These are phyloP conservation scores for Steinernema scapterisci DNA, from an alignment of 2,888 invertebrate genomes.

Conservation along the genomic window DNA sequence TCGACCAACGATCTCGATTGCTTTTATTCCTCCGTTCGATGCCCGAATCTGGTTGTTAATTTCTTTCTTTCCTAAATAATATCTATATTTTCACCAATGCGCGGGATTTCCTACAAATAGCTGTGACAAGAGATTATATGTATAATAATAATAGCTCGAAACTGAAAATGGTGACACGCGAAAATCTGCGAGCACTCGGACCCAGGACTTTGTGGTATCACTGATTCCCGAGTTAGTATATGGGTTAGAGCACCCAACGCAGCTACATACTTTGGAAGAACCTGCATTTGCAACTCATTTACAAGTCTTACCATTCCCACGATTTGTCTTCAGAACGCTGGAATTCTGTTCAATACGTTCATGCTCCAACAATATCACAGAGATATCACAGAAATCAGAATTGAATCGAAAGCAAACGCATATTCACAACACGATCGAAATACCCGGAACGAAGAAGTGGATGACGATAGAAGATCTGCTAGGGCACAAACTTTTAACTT, in stretches of 20 bases:
- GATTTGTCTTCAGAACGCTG: too few species aligned
- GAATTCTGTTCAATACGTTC: not conserved
- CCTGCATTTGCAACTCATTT: too few species aligned
- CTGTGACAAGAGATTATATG: constrained; percentile 25
- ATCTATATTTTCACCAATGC: constrained; percentile 22
- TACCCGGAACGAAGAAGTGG: constrained; percentile 30
- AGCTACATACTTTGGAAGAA: too few species aligned
- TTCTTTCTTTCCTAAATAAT: not conserved
- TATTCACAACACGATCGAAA: constrained; percentile 11
- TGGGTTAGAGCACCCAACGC: too few species aligned
- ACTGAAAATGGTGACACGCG: too few species aligned
- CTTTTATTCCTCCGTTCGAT: constrained; percentile 32
- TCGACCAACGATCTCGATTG: constrained; percentile 30
- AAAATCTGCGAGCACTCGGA: too few species aligned
- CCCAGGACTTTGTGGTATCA: too few species aligned
- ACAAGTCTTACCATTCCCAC: too few species aligned
- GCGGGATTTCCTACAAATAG: constrained; percentile 20
- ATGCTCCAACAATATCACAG: not conserved
- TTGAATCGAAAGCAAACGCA: constrained; percentile 1
- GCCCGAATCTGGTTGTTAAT: constrained; percentile 27
- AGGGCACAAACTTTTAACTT: not conserved
- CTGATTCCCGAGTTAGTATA: too few species aligned
- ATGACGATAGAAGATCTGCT: constrained; percentile 8
- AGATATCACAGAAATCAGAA: constrained; percentile 22
- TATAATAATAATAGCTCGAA: constrained; percentile 12